Base-by-base conservation (phyloP, 2,888 invertebrate species). In the Spilarctia lutea region DNA sequence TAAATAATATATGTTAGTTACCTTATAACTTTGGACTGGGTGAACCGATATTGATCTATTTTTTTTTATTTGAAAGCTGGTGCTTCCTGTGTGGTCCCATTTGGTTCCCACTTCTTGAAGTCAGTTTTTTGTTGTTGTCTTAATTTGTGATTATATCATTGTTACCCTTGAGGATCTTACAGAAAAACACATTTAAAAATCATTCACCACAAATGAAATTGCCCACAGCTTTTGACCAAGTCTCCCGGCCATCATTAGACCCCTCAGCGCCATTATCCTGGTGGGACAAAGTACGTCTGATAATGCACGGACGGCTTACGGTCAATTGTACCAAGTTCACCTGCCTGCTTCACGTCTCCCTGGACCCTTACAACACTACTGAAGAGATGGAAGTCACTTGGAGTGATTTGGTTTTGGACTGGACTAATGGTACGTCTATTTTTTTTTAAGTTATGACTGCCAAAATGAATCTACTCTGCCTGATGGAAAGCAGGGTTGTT, bases 351-450 rank as follows among this genome's bases (percentile, higher is more conserved):
- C 99, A 99, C 91, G 99, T 99, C 7, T 99, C 99, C 0, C 96
- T 99, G 20, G 99, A 99, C 95, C 99, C 99, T 0, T 99, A 99
- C 93, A 99, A 99, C 91, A 99, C 99, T 8, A 99, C 99, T 0
- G 99, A 99, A 92, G 98, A 99, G 94, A 99, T 99, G 98, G 99
- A 99, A 92, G 96, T 99, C 80, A 98, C 98, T 0, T 99, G 99
- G 99, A 98, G 97, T 63, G 97, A 98, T 85, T 97, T 99, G 7
- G 98, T 98, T 52, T 97, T 99, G 89, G 99, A 99, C 87, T 99
- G 99, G 99, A 99, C 99, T 0, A 98, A 99, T 91, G 99, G 98
- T 94, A 52, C 81, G 87, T 65, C 33, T 33, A 4, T 65, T 45
- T 65, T 45, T 30, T 33, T 16, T 48, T 16, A 6, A 2, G 10